Percentiles rank a stretch among this genome's conserved stretches.
Conservation (phyloP, 2,888 invertebrate genomes). For the Zhuqinia jingwanae region DNA sequence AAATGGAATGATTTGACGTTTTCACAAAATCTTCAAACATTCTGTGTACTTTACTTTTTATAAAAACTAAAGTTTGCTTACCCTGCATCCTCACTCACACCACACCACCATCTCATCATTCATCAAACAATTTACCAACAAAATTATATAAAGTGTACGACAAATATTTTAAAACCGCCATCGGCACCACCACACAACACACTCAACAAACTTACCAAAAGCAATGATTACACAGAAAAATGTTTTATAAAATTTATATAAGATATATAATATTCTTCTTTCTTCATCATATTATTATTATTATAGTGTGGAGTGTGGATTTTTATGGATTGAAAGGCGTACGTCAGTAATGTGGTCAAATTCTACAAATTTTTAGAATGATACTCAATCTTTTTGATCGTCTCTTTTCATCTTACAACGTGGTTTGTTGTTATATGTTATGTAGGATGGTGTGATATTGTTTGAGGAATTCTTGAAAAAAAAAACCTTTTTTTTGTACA, state of each 20-base stretch:
- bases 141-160: slow-evolving; percentile 60
- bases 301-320: not conserved
- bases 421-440: not conserved
- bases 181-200: slow-evolving; percentile 47
- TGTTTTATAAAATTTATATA: slow-evolving; percentile 24
- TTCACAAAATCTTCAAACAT: not conserved
- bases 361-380: slow-evolving; percentile 1
- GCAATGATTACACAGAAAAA: slow-evolving; percentile 17
- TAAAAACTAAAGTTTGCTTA: not conserved
- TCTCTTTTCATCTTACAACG: not conserved
- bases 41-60: not conserved
- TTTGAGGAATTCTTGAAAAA: slow-evolving; percentile 63
- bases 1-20: slow-evolving; percentile 66
- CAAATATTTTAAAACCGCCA: slow-evolving; percentile 69
- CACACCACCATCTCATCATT: too few species aligned
- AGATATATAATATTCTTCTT: too few species aligned
- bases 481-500: slow-evolving; percentile 60
- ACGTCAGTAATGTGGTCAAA: not conserved
- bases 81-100: not conserved
- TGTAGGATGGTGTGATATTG: slow-evolving; percentile 31
- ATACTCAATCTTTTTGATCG: not conserved
- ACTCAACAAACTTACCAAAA: slow-evolving; percentile 39
- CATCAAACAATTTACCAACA: slow-evolving; percentile 47
- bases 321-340: not conserved
- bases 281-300: too few species aligned